Evolutionary conservation across 2,113 vertebrate species (phyloP).

Genomic region (Meleagris gallopavo): DNA sequence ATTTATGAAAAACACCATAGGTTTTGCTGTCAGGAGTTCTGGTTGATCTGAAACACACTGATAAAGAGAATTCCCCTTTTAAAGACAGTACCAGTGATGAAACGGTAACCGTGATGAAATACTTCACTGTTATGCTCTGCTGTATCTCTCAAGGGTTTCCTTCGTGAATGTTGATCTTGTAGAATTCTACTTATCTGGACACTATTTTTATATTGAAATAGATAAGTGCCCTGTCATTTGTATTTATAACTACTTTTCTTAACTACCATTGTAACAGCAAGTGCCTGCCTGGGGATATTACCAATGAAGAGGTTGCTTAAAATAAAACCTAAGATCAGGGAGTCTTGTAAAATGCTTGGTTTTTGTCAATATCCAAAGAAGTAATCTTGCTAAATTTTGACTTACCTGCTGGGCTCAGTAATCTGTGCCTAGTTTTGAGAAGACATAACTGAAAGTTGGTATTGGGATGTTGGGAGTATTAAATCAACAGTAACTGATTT

Average conservation of each 20-base stretch:
- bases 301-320: neutral
- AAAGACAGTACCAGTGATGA: slow-evolving; percentile 76
- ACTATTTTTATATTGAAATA: slow-evolving; percentile 26
- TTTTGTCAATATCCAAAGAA: neutral
- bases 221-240: neutral
- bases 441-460: rapidly evolving
- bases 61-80: slow-evolving; percentile 82
- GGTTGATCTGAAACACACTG: slow-evolving; percentile 82
- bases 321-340: neutral
- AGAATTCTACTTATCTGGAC: neutral
- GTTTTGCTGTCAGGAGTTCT: slow-evolving; percentile 83
- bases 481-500: neutral
- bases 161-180: slow-evolving; percentile 1
- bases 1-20: slow-evolving; percentile 65
- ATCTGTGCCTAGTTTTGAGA: neutral
- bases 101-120: slow-evolving; percentile 75
- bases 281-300: neutral
- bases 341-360: neutral
- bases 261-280: neutral
- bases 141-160: slow-evolving; percentile 4
- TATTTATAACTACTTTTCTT: neutral
- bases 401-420: neutral
- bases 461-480: neutral
- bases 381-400: neutral
- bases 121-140: neutral